Conservation (phyloP, 1,140 invertebrate genomes). For the Lucilia sericata region DNA sequence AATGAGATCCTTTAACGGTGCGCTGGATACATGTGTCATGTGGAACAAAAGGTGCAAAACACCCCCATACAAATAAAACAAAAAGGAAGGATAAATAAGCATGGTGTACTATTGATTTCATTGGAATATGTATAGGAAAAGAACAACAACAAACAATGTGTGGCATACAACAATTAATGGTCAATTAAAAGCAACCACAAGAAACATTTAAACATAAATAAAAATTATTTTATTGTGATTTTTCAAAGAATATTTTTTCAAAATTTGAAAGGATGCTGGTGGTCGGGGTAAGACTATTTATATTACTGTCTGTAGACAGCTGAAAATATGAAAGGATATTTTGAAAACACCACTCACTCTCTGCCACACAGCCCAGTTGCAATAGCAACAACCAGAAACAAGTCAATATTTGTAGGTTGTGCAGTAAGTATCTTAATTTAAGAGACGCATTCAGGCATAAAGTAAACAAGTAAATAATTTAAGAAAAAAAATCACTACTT, state of each 20-base stretch:
- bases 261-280: constrained; percentile 32
- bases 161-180: constrained; percentile 19
- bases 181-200: constrained; percentile 34
- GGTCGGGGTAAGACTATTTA: background rate
- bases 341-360: background rate
- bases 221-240: constrained; percentile 15
- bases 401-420: no score
- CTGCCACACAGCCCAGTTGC: background rate
- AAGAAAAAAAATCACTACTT: constrained; percentile 1
- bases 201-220: background rate
- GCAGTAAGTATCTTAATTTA: background rate
- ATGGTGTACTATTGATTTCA: constrained; percentile 33
- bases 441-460: constrained; percentile 1
- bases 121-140: background rate
- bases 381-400: background rate
- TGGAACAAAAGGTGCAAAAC: constrained; percentile 33
- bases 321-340: constrained; percentile 37
- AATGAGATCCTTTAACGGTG: constrained; percentile 27
- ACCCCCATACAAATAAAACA: constrained; percentile 9
- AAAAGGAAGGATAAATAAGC: background rate
- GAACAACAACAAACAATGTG: background rate
- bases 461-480: constrained; percentile 21
- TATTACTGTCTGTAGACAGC: background rate
- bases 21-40: background rate
- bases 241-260: background rate